Percentiles rank a stretch among this genome's conserved stretches.
Evolutionary conservation across 2,888 invertebrate species (phyloP).

Genomic region (Podabrus alpinus): DNA sequence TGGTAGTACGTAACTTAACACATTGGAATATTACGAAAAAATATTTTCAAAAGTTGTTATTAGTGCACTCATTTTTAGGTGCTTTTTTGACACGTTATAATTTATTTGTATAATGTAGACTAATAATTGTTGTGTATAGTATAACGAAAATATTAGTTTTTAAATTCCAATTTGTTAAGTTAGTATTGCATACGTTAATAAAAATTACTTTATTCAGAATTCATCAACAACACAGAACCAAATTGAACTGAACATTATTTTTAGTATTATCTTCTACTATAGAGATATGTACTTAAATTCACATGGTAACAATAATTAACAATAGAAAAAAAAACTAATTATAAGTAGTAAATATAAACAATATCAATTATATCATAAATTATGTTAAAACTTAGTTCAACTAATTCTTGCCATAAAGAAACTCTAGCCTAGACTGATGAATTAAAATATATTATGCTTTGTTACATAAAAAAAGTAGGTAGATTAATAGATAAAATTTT

Average conservation of each 20-base stretch:
- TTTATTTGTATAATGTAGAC: background rate
- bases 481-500: conserved; percentile 34
- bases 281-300: conserved; percentile 16
- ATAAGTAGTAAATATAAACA: conserved; percentile 43
- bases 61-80: background rate
- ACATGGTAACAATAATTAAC: conserved; percentile 26
- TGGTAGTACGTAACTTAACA: background rate
- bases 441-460: conserved; percentile 45
- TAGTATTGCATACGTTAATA: background rate
- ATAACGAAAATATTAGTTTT: background rate
- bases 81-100: background rate
- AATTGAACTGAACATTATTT: background rate
- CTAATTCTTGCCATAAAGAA: conserved; percentile 55
- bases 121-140: background rate
- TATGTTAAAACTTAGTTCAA: conserved; percentile 43
- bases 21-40: background rate
- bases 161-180: background rate
- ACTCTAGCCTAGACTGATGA: conserved; percentile 55
- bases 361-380: conserved; percentile 50
- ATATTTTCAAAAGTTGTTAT: background rate
- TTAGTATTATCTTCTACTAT: background rate
- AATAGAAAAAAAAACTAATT: conserved; percentile 40
- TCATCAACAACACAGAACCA: too few species aligned
- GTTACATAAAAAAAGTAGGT: conserved; percentile 42
- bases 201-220: too few species aligned